Base-by-base conservation (phyloP, 2,797 vertebrate genomes). In the Leptoclinus maculatus region DNA sequence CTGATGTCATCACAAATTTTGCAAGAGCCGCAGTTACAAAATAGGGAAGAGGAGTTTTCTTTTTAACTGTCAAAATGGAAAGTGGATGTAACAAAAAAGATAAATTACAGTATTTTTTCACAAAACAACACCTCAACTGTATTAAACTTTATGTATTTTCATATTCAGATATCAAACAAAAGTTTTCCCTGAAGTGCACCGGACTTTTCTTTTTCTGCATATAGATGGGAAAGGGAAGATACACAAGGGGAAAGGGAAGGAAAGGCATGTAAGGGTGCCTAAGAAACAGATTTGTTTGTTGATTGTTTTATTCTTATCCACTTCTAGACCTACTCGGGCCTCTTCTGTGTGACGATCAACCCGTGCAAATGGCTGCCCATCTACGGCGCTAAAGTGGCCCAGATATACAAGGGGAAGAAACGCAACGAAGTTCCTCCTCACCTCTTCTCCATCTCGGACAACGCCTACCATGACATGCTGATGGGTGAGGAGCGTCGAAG, bases 371-470 rank as follows among this genome's bases (percentile, higher is more conserved):
- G 94, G 94, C 92, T 96, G 71, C 94, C 94, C 73, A 95, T 94
- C 88, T 95, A 94, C 0, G 89, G 94, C 0, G 39, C 89, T 12
- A 89, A 83, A 8, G 91, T 94, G 83, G 94, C 92, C 71, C 92
- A 89, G 75, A 83, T 92, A 56, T 94, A 94, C 80, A 93, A 95
- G 79, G 92, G 94, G 80, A 95, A 83, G 90, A 95, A 96, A 76
- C 82, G 85, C 62, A 95, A 62, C 0, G 93, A 96, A 85, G 89
- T 94, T 84, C 93, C 91, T 2, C 93, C 94, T 75, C 94, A 94
- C 51, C 94, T 95, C 76, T 95, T 96, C 92, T 94, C 94, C 88
- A 85, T 95, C 92, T 95, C 90, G 0, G 93, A 94, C 79, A 95
- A 93, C 0, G 89, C 94, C 74, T 94, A 93, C 77, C 92, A 94